phyloP scores from a whole-genome alignment of 2,888 invertebrate genomes.

The Epiperipatus broadwayi region DNA sequence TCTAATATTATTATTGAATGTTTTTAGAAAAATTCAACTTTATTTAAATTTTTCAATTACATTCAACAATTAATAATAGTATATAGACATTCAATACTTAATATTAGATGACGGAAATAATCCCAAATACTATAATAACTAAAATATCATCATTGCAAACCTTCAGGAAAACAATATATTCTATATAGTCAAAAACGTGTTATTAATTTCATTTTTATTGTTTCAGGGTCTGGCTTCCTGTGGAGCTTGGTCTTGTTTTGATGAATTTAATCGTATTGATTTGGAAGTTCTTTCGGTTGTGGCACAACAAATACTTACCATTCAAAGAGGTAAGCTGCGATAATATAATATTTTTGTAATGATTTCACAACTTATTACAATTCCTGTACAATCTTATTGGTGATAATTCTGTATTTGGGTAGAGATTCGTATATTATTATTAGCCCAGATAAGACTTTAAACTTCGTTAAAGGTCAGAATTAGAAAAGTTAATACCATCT shows the following conservation, averaged over 20 bases:
- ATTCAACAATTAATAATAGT: too few relatives aligned
- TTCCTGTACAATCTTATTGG: background rate
- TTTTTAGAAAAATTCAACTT: too few relatives aligned
- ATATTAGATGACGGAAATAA: too few relatives aligned
- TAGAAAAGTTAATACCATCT: too few relatives aligned
- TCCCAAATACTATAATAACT: background rate
- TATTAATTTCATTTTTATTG: background rate
- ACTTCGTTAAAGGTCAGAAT: too few relatives aligned
- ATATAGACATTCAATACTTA: too few relatives aligned
- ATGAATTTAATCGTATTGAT: slow-evolving; percentile 64
- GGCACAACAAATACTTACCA: slow-evolving; percentile 59
- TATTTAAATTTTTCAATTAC: too few relatives aligned
- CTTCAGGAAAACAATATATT: too few relatives aligned
- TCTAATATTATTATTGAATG: too few relatives aligned
- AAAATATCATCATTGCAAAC: too few relatives aligned
- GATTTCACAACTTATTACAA: background rate
- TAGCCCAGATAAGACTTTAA: background rate
- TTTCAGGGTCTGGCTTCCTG: slow-evolving; percentile 31
- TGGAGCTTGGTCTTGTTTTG: slow-evolving; percentile 58
- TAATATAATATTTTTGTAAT: background rate
- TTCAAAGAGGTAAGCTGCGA: slow-evolving; percentile 37
- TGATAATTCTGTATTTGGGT: too few relatives aligned
- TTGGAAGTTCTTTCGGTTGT: slow-evolving; percentile 62
- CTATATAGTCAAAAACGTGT: background rate
- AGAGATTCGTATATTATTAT: too few relatives aligned